A percentile compares a stretch with the other conserved stretches of the same genome.
Conservation (phyloP, 1,140 invertebrate species). For the Psix sp. region DNA sequence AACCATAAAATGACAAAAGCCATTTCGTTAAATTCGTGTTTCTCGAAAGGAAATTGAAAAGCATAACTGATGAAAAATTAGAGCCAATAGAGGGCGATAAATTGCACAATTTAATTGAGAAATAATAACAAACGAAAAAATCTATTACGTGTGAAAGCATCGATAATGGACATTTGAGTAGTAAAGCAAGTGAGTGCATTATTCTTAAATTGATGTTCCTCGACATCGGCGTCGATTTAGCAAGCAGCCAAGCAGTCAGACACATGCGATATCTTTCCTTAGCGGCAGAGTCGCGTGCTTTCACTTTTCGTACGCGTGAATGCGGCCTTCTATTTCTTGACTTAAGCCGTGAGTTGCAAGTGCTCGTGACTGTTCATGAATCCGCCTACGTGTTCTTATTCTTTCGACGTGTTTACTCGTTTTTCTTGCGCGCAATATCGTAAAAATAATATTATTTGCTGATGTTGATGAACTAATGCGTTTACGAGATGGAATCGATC, state of each 20-base stretch:
- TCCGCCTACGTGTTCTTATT: slow-evolving; percentile 50
- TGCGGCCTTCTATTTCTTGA: slow-evolving; percentile 38
- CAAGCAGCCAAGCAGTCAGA: slow-evolving; percentile 13
- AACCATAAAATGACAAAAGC: too few species aligned
- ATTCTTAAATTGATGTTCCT: slow-evolving; percentile 44
- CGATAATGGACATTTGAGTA: slow-evolving; percentile 34
- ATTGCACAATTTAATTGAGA: slow-evolving; percentile 11
- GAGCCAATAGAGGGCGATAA: too few species aligned
- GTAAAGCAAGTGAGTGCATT: slow-evolving; percentile 43
- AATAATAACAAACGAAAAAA: slow-evolving; percentile 20
- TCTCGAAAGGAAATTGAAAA: too few species aligned
- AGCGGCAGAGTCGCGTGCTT: slow-evolving; percentile 37
- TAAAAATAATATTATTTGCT: slow-evolving; percentile 3
- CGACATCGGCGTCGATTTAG: slow-evolving; percentile 25
- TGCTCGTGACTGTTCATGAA: slow-evolving; percentile 42
- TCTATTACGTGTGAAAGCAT: slow-evolving; percentile 34
- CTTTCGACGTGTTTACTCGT: slow-evolving; percentile 18
- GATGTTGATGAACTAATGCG: not conserved
- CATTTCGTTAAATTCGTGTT: too few species aligned
- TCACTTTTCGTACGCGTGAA: slow-evolving; percentile 46
- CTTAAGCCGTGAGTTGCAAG: slow-evolving; percentile 37
- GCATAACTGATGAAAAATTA: too few species aligned
- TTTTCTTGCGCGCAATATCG: slow-evolving; percentile 3
- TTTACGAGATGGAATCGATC: not conserved
- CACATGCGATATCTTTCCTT: slow-evolving; percentile 34